Base-by-base conservation (phyloP, 1,140 invertebrate genomes). In the Bombus superbus region DNA sequence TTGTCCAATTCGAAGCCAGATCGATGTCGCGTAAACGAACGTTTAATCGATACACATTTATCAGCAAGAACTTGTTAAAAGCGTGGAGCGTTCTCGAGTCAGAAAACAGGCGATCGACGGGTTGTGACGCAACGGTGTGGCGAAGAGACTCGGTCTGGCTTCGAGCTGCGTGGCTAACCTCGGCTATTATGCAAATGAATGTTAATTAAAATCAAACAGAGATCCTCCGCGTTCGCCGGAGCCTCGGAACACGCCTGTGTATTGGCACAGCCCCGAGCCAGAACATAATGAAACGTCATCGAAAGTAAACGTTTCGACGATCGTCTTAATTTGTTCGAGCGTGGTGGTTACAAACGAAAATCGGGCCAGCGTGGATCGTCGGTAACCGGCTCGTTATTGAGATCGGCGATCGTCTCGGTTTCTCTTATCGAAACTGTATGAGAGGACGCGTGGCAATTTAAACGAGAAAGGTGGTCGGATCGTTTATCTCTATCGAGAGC, bases 141-240 rank as follows among this genome's bases (percentile, higher is more conserved):
- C 53, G 69, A 75, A 57, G 88, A 89, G 75, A 53, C 62, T 81
- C 77, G 77, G 32, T 71, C 83, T 42, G n/a, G 72, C 78, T 86
- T 25, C 59, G 74, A 79, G 88, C 88, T 79, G 85, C 84, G 42
- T 80, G 79, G 78, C 78, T 74, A 89, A 90, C 85, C 91, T 88
- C 92, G 84, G 88, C 86, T 90, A 92, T 94, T 94, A 94, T 94
- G 93, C 92, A 94, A 94, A 94, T 94, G 87, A 89, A 91, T 89
- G 91, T 92, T 93, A 93, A 94, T 93, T 92, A 93, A 94, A 92
- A 93, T 91, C 88, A 92, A 93, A 93, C 93, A 92, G 90, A 93
- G 91, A 84, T 91, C 84, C 80, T 83, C 84, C 80, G 69, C 73
- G 71, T 62, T 83, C 64, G 35, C 76, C 76, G 71, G n/a, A 72